phyloP scores from a whole-genome alignment of 2,797 vertebrate genomes.

The Toxotes lorentzi region DNA sequence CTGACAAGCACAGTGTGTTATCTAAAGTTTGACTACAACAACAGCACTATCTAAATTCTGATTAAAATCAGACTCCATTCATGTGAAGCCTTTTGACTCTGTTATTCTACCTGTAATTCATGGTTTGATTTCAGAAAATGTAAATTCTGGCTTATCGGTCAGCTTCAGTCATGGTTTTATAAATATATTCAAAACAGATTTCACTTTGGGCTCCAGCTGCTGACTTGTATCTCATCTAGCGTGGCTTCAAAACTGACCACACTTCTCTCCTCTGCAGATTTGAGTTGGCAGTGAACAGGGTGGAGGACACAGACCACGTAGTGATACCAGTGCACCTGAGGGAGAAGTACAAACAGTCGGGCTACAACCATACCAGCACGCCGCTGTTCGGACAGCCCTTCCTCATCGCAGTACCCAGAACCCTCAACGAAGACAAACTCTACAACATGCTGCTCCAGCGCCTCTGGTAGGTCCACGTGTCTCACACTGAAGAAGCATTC shows the following conservation, averaged over 20 bases:
- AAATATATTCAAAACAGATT: background rate
- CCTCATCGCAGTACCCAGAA: slow-evolving; percentile 95
- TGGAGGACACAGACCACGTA: slow-evolving; percentile 95
- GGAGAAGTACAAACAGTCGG: slow-evolving; percentile 96
- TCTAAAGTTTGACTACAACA: background rate
- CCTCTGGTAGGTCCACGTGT: slow-evolving; percentile 88
- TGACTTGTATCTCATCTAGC: background rate
- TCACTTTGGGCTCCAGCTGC: background rate
- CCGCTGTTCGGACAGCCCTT: slow-evolving; percentile 97
- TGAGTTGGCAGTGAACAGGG: slow-evolving; percentile 92
- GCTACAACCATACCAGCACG: slow-evolving; percentile 96
- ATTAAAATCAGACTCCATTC: background rate
- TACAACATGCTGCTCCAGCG: slow-evolving; percentile 96
- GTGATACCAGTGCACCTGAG: slow-evolving; percentile 96
- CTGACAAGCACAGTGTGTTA: background rate
- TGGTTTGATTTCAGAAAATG: slow-evolving; percentile 1
- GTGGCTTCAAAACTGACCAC: background rate
- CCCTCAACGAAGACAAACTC: slow-evolving; percentile 95
- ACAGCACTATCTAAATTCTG: background rate
- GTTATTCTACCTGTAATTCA: background rate
- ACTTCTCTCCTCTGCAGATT: slow-evolving; percentile 83
- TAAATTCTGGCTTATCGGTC: background rate
- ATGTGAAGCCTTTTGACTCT: background rate
- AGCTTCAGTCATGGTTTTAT: background rate
- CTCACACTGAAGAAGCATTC: background rate